Conservation (phyloP, 2,797 vertebrate species). For the Lepilemur septentrionalis region DNA sequence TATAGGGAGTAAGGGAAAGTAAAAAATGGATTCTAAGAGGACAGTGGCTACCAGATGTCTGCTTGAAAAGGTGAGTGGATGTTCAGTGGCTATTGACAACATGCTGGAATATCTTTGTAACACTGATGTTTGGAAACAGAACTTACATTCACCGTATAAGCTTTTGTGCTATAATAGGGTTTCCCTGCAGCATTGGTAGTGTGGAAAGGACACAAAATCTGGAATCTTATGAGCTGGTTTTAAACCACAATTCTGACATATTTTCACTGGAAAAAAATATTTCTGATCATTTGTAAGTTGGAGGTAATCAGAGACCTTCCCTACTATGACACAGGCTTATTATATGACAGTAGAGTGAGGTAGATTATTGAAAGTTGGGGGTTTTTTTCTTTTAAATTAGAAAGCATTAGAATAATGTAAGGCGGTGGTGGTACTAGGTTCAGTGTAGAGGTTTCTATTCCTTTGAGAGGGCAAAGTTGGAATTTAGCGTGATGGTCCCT, state of each 20-base stretch:
- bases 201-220: neutral
- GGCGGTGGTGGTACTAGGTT: neutral
- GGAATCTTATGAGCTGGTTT: neutral
- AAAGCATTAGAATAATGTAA: neutral
- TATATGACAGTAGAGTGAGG: neutral
- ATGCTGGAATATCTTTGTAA: neutral
- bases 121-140: neutral
- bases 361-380: neutral
- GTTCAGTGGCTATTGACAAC: neutral
- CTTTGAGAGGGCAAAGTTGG: neutral
- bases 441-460: neutral
- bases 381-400: neutral
- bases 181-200: neutral
- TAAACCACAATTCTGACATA: neutral
- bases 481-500: neutral
- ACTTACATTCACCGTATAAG: neutral
- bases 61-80: neutral
- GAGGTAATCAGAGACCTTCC: neutral
- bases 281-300: slow-evolving; percentile 4
- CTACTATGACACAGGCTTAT: neutral
- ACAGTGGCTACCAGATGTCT: neutral
- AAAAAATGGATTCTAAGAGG: neutral
- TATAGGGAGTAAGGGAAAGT: neutral
- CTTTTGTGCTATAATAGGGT: neutral
- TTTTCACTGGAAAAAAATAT: neutral